Base-by-base conservation (phyloP, 2,797 vertebrate species). In the Centropyge bicolor region DNA sequence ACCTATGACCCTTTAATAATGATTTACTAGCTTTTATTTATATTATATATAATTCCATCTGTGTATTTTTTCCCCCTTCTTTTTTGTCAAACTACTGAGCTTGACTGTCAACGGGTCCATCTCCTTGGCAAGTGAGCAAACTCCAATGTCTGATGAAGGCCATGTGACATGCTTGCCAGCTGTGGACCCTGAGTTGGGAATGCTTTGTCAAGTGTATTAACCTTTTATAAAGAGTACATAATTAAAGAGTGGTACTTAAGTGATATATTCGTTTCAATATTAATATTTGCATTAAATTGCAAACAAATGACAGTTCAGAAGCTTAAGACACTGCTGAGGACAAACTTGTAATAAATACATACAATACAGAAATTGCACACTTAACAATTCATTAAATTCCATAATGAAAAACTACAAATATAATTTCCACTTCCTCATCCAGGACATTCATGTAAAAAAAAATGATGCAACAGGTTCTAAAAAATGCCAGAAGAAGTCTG, bases 391-490 rank as follows among this genome's bases (percentile, higher is more conserved):
- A 51, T 71, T 35, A 20, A n/a, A n/a, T 59, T 20, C 36, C 6
- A 31, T 61, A 78, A 61, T 45, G 6, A 5, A 19, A 36, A 4
- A 45, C 55, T 55, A 19, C 9, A 31, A 31, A 51, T 70, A 52
- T 10, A 54, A 31, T 14, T 56, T 55, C 38, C 16, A n/a, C 54
- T 20, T 14, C 48, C 43, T 46, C 46, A 52, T 56, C 11, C 24
- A 46, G 41, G 61, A 65, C 45, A 24, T 41, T 22, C 16, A 59
- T 48, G 12, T 22, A 49, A 63, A 74, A 52, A 71, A 70, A 67
- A 63, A 75, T 52, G 19, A 66, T 65, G 40, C 62, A 79, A 64
- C 72, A 83, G 45, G 43, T 84, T 66, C 2, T 35, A 38, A 74
- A 70, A 31, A 79, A 70, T 9, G n/a, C 73, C 20, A 81, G 17